Evolutionary conservation across 2,113 vertebrate genomes (phyloP), one percentile per base, ranked within the genome.

Genomic region (Pteronura brasiliensis): DNA sequence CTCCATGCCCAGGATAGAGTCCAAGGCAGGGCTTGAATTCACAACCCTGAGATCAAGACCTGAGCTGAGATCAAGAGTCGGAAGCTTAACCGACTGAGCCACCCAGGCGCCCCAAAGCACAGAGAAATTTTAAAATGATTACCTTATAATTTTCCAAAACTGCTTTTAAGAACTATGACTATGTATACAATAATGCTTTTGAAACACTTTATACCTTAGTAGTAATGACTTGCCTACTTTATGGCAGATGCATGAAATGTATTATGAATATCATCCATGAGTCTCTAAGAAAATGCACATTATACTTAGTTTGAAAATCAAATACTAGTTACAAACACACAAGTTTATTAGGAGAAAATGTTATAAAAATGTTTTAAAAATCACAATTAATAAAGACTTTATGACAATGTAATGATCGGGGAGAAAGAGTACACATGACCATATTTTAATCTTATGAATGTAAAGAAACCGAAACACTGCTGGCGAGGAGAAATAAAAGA

Each of bases 271-370:
- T 61, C 47, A 94, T 27, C 44, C 84, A 47, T 57, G 69, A 96
- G 34, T 91, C 96, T 80, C 65, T 92, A 96, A 95, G 67, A 92
- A 31, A 97, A 95, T 72, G 36, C 14, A 98, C 13, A 71, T 76
- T 92, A 95, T 23, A 89, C 31, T 84, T 88, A 88, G 79, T 95
- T 87, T 95, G 69, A 91, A 93, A 96, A 85, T 79, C 59, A 94
- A 93, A 91, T 76, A 76, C 2, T 82, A 88, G 15, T 82, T 94
- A 23, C 55, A 88, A 85, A 63, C 21, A 87, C 34, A 72, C 77
- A 52, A 76, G n/a, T 59, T 87, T 86, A 81, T 79, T 57, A 85
- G 44, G 77, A 94, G 31, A 94, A 95, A 94, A 81, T 49, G 25
- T 67, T 93, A 88, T 25, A 76, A 90, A 95, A 94, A 86, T 61